phyloP scores from a whole-genome alignment of 2,797 vertebrate genomes.

The Zalophus californianus region DNA sequence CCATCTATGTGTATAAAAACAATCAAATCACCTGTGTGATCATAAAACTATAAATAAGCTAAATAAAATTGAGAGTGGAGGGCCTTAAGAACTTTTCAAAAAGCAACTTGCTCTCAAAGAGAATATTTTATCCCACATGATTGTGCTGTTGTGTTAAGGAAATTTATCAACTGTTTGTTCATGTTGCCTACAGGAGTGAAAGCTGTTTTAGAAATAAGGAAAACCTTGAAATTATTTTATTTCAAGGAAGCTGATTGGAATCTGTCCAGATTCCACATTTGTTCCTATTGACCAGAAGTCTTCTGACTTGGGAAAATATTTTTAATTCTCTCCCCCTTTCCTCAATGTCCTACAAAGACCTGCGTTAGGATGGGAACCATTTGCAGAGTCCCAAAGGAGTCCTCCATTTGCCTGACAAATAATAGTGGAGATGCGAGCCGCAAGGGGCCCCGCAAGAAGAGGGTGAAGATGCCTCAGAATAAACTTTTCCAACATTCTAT shows the following conservation, averaged over 20 bases:
- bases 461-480: not conserved
- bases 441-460: not conserved
- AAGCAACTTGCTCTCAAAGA: not conserved
- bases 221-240: slow-evolving; percentile 29
- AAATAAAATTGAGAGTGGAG: not conserved
- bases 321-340: slow-evolving; percentile 13
- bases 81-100: not conserved
- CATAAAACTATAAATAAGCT: not conserved
- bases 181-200: not conserved
- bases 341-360: slow-evolving; percentile 69
- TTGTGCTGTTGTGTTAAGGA: not conserved
- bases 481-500: not conserved
- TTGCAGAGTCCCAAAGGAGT: slow-evolving; percentile 63
- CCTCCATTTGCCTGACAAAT: not conserved
- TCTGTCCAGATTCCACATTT: slow-evolving; percentile 69
- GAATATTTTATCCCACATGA: not conserved
- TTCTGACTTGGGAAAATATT: slow-evolving; percentile 79
- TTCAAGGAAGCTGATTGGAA: slow-evolving; percentile 67
- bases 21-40: not conserved
- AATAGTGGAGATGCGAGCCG: not conserved
- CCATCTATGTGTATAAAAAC: not conserved
- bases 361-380: slow-evolving; percentile 66
- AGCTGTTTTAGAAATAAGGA: slow-evolving; percentile 58
- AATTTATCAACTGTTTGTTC: not conserved
- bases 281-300: slow-evolving; percentile 68